These are phyloP conservation scores for Trichonephila clavata DNA, from an alignment of 1,140 invertebrate species.

Conservation along the genomic window DNA sequence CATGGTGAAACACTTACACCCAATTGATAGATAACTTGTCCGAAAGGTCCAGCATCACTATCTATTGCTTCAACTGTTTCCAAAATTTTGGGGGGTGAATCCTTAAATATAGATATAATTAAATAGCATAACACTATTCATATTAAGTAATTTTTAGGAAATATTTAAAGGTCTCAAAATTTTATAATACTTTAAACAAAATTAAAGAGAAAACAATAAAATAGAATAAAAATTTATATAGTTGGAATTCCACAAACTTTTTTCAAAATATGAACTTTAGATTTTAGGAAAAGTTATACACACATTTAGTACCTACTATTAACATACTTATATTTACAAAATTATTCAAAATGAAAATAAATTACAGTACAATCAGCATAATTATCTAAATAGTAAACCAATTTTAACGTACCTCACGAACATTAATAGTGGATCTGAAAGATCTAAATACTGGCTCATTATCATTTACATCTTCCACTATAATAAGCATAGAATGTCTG, in stretches of 20 bases:
- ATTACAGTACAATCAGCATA: too few species aligned
- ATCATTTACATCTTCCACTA: constrained; percentile 94
- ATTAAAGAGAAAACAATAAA: too few species aligned
- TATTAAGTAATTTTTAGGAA: too few species aligned
- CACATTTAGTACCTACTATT: too few species aligned
- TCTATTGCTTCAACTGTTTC: constrained; percentile 92
- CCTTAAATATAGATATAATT: constrained; percentile 81
- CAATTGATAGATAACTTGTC: constrained; percentile 85
- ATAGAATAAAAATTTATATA: too few species aligned
- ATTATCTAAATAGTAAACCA: neutral
- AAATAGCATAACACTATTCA: neutral
- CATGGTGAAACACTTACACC: constrained; percentile 74
- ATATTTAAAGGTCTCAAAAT: too few species aligned
- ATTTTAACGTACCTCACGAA: constrained; percentile 84
- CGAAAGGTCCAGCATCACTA: constrained; percentile 93
- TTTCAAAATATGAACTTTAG: too few species aligned
- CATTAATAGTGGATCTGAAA: constrained; percentile 89
- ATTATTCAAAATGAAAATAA: too few species aligned
- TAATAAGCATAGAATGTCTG: constrained; percentile 90
- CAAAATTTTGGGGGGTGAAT: constrained; percentile 86
- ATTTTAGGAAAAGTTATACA: too few species aligned
- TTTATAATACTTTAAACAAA: too few species aligned
- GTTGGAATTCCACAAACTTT: too few species aligned
- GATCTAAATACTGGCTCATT: constrained; percentile 90
- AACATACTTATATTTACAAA: too few species aligned